These are phyloP conservation scores for Elachura formosa DNA, from an alignment of 2,113 vertebrate genomes.

Conservation along the genomic window DNA sequence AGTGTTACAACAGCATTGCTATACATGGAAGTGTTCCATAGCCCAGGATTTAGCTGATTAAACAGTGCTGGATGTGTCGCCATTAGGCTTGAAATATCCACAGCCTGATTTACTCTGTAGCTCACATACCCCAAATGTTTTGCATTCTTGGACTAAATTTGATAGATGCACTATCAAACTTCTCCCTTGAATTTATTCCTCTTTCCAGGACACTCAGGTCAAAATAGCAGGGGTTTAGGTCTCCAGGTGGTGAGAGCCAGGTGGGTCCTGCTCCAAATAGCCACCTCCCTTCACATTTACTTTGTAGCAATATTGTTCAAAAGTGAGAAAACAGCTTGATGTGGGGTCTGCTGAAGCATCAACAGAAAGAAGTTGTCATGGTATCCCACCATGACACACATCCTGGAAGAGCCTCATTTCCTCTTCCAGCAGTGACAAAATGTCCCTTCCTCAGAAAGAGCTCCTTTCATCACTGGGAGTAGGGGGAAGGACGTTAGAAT, in stretches of 20 bases:
- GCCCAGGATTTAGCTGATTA: slow-evolving; percentile 53
- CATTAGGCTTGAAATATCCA: slow-evolving; percentile 3
- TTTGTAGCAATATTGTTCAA: background rate
- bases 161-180: background rate
- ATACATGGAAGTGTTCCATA: slow-evolving; percentile 62
- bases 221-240: background rate
- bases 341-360: background rate
- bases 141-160: slow-evolving; percentile 42
- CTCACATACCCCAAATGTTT: slow-evolving; percentile 36
- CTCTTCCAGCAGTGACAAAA: background rate
- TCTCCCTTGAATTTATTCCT: background rate
- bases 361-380: background rate
- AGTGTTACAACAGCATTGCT: slow-evolving; percentile 21
- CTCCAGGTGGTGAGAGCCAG: background rate
- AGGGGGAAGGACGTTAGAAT: background rate
- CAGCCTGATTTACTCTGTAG: slow-evolving; percentile 20
- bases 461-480: background rate
- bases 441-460: background rate
- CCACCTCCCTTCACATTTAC: background rate
- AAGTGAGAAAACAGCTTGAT: background rate
- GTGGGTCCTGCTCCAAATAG: background rate
- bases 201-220: background rate
- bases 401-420: background rate
- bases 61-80: slow-evolving; percentile 24
- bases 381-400: background rate